Conservation (phyloP, 2,797 vertebrate species). For the Vireo griseus region DNA sequence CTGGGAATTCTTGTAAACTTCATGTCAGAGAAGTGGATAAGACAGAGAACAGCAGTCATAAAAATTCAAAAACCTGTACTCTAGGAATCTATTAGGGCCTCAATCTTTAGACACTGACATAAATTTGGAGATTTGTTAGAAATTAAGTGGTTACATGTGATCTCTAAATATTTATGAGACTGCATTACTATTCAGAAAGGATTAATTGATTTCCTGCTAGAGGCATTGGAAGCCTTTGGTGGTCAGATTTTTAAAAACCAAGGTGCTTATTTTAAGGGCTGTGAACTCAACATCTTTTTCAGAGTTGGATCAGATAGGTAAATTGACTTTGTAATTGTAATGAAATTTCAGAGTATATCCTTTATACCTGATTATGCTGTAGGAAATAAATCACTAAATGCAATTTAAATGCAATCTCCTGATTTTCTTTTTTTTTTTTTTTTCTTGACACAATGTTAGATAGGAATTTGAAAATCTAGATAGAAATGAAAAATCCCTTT, state of each 20-base stretch:
- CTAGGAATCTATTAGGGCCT: not conserved
- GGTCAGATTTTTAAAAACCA: not conserved
- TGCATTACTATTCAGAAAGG: not conserved
- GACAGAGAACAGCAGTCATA: constrained; percentile 34
- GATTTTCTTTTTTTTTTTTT: not conserved
- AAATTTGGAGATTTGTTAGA: not conserved
- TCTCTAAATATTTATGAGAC: not conserved
- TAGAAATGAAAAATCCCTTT: constrained; percentile 13
- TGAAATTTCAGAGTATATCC: not conserved
- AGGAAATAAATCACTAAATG: not conserved
- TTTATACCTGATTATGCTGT: not conserved
- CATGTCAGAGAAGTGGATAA: constrained; percentile 18
- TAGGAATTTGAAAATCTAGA: constrained; percentile 27
- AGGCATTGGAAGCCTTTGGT: not conserved
- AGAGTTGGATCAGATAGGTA: not conserved
- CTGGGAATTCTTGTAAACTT: constrained; percentile 38
- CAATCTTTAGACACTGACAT: not conserved
- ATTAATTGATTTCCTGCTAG: not conserved
- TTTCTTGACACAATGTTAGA: not conserved
- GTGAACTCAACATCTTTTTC: not conserved
- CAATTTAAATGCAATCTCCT: not conserved
- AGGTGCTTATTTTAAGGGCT: not conserved
- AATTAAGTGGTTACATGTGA: not conserved
- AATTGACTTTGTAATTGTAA: not conserved
- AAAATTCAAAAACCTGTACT: not conserved